These are phyloP conservation scores for Subacronicta megacephala DNA, from an alignment of 2,888 invertebrate genomes.

Conservation along the genomic window DNA sequence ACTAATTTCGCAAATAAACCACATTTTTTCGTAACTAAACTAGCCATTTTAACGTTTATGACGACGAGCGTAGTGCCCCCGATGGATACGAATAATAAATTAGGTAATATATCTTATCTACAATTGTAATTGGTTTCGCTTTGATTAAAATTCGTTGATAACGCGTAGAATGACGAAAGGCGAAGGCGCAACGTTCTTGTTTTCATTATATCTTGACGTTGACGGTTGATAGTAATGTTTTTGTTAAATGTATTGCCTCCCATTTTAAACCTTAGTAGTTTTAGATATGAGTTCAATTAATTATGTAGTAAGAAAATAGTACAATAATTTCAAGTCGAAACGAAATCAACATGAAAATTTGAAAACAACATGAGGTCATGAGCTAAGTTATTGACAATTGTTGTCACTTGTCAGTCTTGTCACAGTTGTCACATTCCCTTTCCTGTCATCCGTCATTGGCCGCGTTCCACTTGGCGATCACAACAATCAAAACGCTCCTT, in stretches of 20 bases:
- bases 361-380: too few species aligned
- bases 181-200: conserved; percentile 43
- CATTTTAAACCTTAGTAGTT: conserved; percentile 21
- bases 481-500: too few species aligned
- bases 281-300: background rate
- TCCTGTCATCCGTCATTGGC: too few species aligned
- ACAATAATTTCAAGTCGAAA: background rate
- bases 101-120: conserved; percentile 82
- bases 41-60: conserved; percentile 69
- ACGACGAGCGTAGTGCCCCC: conserved; percentile 39
- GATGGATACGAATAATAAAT: conserved; percentile 61
- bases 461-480: too few species aligned
- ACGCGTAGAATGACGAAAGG: conserved; percentile 58
- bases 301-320: background rate
- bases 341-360: background rate
- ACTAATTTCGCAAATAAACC: conserved; percentile 67
- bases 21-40: conserved; percentile 69
- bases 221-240: conserved; percentile 2
- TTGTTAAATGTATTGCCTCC: conserved; percentile 11
- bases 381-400: too few species aligned
- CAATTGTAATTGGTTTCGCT: conserved; percentile 80
- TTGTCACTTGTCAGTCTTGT: too few species aligned
- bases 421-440: too few species aligned
- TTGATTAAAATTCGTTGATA: conserved; percentile 73
- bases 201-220: conserved; percentile 39